A percentile compares a stretch with the other conserved stretches of the same genome.
phyloP scores from a whole-genome alignment of 2,888 invertebrate species.

The Maniola hyperantus region DNA sequence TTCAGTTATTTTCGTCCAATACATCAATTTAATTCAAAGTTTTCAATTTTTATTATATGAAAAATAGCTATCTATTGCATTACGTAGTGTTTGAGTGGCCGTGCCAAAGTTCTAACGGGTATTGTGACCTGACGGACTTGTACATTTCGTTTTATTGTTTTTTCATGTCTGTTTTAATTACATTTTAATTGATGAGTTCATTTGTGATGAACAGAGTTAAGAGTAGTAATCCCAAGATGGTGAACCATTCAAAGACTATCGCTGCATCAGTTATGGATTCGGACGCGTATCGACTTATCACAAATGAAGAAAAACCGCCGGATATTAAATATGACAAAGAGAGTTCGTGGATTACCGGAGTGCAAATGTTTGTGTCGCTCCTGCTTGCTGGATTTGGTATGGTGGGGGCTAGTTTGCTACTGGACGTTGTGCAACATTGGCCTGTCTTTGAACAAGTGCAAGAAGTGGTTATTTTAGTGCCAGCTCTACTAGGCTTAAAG shows the following conservation, averaged over 20 bases:
- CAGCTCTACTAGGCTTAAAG: conserved; percentile 94
- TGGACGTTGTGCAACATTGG: conserved; percentile 95
- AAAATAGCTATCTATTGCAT: background rate
- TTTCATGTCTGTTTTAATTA: conserved; percentile 32
- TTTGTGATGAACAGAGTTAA: conserved; percentile 75
- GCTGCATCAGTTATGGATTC: conserved; percentile 51
- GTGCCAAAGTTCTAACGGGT: conserved; percentile 13
- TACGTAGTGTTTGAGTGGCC: background rate
- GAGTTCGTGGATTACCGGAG: conserved; percentile 86
- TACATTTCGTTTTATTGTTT: conserved; percentile 27
- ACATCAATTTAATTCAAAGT: conserved; percentile 9
- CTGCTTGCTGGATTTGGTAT: conserved; percentile 94
- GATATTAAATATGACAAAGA: conserved; percentile 75
- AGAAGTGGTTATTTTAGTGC: conserved; percentile 95
- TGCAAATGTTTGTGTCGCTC: conserved; percentile 93
- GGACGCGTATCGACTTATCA: conserved; percentile 61
- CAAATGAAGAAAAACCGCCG: conserved; percentile 66
- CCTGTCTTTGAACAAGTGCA: conserved; percentile 90
- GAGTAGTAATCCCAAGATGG: conserved; percentile 65
- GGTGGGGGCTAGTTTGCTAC: conserved; percentile 93
- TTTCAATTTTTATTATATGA: conserved; percentile 27
- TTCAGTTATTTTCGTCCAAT: background rate
- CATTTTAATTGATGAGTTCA: conserved; percentile 43
- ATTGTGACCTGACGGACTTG: background rate
- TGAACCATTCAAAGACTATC: conserved; percentile 52